Conservation (phyloP, 2,113 vertebrate species). For the Macaca mulatta region DNA sequence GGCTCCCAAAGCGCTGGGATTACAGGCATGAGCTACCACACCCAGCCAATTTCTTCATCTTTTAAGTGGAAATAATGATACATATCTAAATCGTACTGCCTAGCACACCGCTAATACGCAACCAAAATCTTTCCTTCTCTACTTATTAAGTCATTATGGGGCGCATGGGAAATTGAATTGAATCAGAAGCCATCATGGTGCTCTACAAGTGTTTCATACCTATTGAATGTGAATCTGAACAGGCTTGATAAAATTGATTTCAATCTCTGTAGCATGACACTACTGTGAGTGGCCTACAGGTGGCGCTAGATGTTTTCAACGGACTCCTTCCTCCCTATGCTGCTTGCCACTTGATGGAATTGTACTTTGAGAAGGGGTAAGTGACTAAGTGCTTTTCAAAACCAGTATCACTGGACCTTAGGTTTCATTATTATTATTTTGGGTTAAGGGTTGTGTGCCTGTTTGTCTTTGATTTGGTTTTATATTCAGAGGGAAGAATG, state of each 20-base stretch:
- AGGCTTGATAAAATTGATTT: neutral
- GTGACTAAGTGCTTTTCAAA: constrained; percentile 67
- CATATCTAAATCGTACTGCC: neutral
- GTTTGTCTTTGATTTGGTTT: neutral
- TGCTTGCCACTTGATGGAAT: constrained; percentile 91
- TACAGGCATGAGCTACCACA: no score
- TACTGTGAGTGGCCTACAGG: constrained; percentile 91
- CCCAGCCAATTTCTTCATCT: neutral
- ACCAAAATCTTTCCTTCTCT: neutral
- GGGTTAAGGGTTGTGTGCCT: neutral
- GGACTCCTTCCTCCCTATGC: constrained; percentile 89
- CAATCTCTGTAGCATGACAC: constrained; percentile 85
- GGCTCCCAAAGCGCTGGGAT: no score
- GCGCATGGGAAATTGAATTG: neutral
- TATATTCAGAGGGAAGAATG: neutral
- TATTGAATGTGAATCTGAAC: neutral
- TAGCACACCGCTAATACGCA: neutral
- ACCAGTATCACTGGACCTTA: neutral
- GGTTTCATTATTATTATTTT: neutral
- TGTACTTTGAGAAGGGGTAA: constrained; percentile 91
- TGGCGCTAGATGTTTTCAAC: constrained; percentile 89
- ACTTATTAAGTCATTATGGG: neutral
- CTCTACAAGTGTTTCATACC: neutral
- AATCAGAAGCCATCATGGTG: neutral
- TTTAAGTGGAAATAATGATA: constrained; percentile 20